phyloP scores from a whole-genome alignment of 2,888 invertebrate species.

The Eurois occulta region DNA sequence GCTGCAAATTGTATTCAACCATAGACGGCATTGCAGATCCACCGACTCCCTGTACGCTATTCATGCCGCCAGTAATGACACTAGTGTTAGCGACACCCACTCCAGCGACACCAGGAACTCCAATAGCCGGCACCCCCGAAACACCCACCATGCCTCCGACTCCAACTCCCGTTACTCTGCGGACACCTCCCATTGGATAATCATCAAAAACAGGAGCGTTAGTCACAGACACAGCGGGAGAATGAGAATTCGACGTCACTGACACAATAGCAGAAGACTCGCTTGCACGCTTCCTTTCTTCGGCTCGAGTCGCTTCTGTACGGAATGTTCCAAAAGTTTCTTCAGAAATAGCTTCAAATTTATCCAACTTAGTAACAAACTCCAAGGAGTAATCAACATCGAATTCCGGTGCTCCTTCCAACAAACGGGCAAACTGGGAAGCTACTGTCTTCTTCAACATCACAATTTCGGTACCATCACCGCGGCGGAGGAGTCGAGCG shows the following conservation, averaged over 20 bases:
- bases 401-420: conserved; percentile 95
- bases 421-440: conserved; percentile 94
- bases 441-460: conserved; percentile 95
- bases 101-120: conserved; percentile 80
- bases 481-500: conserved; percentile 94
- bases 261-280: conserved; percentile 86
- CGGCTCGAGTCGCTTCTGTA: conserved; percentile 91
- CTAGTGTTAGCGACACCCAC: conserved; percentile 79
- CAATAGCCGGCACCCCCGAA: conserved; percentile 74
- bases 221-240: conserved; percentile 89
- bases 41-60: conserved; percentile 79
- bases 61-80: conserved; percentile 82
- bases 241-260: conserved; percentile 84
- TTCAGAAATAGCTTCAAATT: conserved; percentile 93
- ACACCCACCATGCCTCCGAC: conserved; percentile 80
- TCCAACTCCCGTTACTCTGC: conserved; percentile 84
- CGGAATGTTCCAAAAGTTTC: conserved; percentile 94
- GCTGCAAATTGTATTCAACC: conserved; percentile 96
- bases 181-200: conserved; percentile 89
- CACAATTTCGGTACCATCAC: conserved; percentile 96
- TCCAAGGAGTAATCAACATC: conserved; percentile 95
- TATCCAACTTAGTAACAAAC: conserved; percentile 94
- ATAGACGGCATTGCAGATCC: conserved; percentile 91
- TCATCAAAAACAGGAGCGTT: conserved; percentile 95
- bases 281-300: conserved; percentile 89